phyloP scores from a whole-genome alignment of 1,140 invertebrate genomes.

The Pantala flavescens region DNA sequence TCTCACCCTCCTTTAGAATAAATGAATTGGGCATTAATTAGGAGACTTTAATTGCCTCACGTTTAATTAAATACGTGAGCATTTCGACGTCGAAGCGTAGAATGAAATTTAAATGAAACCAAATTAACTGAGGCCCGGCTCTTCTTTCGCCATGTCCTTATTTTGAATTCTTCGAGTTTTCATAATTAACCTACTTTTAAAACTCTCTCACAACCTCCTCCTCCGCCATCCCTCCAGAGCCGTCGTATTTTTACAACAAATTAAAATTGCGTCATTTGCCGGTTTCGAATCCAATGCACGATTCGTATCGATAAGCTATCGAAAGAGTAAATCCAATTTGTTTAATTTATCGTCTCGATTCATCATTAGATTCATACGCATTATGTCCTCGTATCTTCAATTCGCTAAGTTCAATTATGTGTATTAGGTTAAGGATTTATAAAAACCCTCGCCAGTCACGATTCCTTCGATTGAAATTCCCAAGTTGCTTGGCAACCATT shows the following conservation, averaged over 20 bases:
- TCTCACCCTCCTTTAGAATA: background rate
- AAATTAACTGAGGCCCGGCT: background rate
- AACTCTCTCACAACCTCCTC: background rate
- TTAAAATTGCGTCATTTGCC: too few species aligned
- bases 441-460: too few species aligned
- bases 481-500: too few species aligned
- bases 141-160: conserved; percentile 1
- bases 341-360: too few species aligned
- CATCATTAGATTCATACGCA: too few species aligned
- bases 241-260: background rate
- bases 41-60: conserved; percentile 4
- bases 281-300: too few species aligned
- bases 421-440: too few species aligned
- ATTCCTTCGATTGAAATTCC: too few species aligned
- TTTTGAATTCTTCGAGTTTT: conserved; percentile 1
- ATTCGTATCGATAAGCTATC: too few species aligned
- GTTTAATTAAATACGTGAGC: conserved; percentile 10
- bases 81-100: conserved; percentile 7
- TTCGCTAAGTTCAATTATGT: too few species aligned
- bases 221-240: background rate
- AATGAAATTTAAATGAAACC: conserved; percentile 11
- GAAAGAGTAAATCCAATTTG: too few species aligned
- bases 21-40: conserved; percentile 8
- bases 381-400: too few species aligned
- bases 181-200: conserved; percentile 10